Evolutionary conservation across 2,888 invertebrate genomes (phyloP).

Genomic region (Pandemis cinnamomeana): DNA sequence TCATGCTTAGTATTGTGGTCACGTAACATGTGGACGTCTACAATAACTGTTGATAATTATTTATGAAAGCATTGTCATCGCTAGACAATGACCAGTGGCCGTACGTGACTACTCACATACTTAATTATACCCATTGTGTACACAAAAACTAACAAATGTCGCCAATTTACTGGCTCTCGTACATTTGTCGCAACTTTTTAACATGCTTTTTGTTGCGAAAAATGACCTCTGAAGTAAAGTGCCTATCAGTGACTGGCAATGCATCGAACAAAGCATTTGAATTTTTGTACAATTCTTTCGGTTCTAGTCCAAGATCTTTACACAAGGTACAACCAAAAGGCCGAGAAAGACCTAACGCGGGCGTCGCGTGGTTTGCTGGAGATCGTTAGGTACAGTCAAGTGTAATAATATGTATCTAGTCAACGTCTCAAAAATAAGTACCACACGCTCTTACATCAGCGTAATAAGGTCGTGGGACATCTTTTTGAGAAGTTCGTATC

Average conservation of each 20-base stretch:
- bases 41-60: constrained; percentile 56
- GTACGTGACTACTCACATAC: constrained; percentile 55
- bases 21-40: constrained; percentile 33
- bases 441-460: too few species aligned
- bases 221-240: constrained; percentile 16
- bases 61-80: constrained; percentile 65
- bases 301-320: neutral
- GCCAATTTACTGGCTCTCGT: constrained; percentile 29
- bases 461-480: too few species aligned
- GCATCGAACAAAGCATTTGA: neutral
- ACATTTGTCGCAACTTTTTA: constrained; percentile 22
- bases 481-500: too few species aligned
- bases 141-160: constrained; percentile 36
- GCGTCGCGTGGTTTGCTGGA: too few species aligned
- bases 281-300: neutral
- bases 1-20: constrained; percentile 16
- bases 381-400: too few species aligned
- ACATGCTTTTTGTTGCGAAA: constrained; percentile 25
- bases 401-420: too few species aligned
- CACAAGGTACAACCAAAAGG: neutral
- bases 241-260: constrained; percentile 6
- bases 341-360: too few species aligned
- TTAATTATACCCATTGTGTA: constrained; percentile 33
- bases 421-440: too few species aligned
- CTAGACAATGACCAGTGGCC: constrained; percentile 61